These are phyloP conservation scores for Pteropus rufus DNA, from an alignment of 2,797 vertebrate species.

Conservation along the genomic window DNA sequence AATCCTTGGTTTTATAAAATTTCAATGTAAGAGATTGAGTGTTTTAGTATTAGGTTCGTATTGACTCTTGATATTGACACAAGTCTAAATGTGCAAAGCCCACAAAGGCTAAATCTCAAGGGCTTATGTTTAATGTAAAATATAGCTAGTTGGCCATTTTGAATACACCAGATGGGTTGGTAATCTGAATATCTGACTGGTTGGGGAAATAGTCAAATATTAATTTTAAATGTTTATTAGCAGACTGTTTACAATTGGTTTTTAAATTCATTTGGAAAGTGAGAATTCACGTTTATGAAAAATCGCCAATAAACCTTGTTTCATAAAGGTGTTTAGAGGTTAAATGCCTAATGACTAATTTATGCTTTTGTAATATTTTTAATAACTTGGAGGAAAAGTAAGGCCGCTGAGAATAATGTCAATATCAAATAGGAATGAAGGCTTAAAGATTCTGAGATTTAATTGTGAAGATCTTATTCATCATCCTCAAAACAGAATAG, in stretches of 20 bases:
- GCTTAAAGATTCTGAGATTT: conserved; percentile 16
- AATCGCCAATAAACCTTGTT: conserved; percentile 48
- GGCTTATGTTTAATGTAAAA: conserved; percentile 64
- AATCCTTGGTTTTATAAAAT: conserved; percentile 55
- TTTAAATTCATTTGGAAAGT: conserved; percentile 65
- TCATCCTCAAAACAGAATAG: conserved; percentile 19
- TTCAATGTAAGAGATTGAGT: conserved; percentile 52
- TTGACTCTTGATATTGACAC: conserved; percentile 66
- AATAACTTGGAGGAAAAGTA: conserved; percentile 47
- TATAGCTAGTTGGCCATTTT: conserved; percentile 45
- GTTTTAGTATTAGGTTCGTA: conserved; percentile 65
- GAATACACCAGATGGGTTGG: conserved; percentile 3
- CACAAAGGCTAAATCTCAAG: conserved; percentile 49
- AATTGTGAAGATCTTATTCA: background rate
- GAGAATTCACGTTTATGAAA: conserved; percentile 54
- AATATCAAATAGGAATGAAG: conserved; percentile 39
- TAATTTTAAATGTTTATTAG: conserved; percentile 68
- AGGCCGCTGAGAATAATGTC: background rate
- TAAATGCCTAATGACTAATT: conserved; percentile 67
- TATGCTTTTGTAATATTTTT: conserved; percentile 57
- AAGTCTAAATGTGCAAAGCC: conserved; percentile 44
- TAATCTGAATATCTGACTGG: conserved; percentile 11
- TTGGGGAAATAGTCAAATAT: conserved; percentile 60
- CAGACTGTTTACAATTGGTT: conserved; percentile 55
- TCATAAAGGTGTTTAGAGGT: conserved; percentile 55